Evolutionary conservation across 1,140 invertebrate species (phyloP).

Genomic region (Drosophila arizonae): DNA sequence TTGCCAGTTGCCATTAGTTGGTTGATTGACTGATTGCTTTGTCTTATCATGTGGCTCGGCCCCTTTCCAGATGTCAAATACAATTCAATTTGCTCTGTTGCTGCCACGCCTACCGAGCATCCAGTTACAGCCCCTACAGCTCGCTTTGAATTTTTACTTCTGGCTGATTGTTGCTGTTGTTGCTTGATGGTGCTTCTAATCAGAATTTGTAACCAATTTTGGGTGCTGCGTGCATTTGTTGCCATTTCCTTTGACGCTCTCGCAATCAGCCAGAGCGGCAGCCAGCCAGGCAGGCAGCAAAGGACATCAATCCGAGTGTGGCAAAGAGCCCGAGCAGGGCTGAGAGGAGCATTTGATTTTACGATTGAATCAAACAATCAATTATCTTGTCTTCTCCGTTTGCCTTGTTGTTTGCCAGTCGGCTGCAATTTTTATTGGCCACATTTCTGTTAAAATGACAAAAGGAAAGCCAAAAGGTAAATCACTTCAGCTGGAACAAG

Average conservation of each 20-base stretch:
- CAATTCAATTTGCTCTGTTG: slow-evolving; percentile 72
- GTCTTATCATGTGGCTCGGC: slow-evolving; percentile 64
- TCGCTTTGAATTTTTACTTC: slow-evolving; percentile 41
- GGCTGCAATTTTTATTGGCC: slow-evolving; percentile 69
- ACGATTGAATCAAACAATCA: slow-evolving; percentile 80
- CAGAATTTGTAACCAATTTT: slow-evolving; percentile 80
- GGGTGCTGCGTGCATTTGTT: slow-evolving; percentile 62
- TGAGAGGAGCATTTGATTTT: slow-evolving; percentile 70
- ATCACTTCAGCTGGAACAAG: slow-evolving; percentile 34
- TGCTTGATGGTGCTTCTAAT: slow-evolving; percentile 65
- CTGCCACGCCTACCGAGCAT: slow-evolving; percentile 57
- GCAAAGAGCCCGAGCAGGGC: slow-evolving; percentile 30
- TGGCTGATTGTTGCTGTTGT: slow-evolving; percentile 63
- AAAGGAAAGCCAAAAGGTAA: slow-evolving; percentile 33
- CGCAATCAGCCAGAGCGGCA: slow-evolving; percentile 58
- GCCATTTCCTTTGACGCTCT: slow-evolving; percentile 71
- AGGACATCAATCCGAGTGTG: slow-evolving; percentile 31
- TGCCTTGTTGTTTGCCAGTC: slow-evolving; percentile 35
- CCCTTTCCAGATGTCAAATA: slow-evolving; percentile 48
- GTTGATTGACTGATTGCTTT: slow-evolving; percentile 75
- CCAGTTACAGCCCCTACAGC: neutral
- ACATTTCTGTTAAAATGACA: slow-evolving; percentile 59
- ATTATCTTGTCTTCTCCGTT: slow-evolving; percentile 71
- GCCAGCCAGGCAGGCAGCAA: slow-evolving; percentile 13
- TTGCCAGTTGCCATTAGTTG: slow-evolving; percentile 56